Conservation (phyloP, 1,140 invertebrate species). For the Piezodorus guildinii region DNA sequence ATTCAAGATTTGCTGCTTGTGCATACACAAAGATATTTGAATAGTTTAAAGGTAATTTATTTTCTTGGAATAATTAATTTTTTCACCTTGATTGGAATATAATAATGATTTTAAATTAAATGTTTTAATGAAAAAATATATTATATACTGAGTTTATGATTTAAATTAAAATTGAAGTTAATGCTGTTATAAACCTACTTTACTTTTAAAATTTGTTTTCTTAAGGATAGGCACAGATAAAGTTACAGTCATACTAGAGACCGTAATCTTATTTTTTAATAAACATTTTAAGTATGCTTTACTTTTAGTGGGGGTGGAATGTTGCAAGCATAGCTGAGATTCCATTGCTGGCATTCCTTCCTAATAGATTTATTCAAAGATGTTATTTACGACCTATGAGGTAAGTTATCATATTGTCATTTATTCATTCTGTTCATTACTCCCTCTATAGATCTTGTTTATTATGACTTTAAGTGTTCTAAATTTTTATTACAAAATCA, state of each 20-base stretch:
- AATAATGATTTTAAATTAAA: too few species aligned
- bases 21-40: conserved; percentile 59
- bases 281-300: conserved; percentile 11
- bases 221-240: too few species aligned
- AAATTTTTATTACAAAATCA: too few species aligned
- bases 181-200: not conserved
- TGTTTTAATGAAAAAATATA: conserved; percentile 16
- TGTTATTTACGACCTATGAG: conserved; percentile 64
- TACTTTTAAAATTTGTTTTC: not conserved
- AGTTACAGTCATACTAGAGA: too few species aligned
- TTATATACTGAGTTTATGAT: conserved; percentile 18
- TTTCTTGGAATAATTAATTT: too few species aligned
- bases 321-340: conserved; percentile 71
- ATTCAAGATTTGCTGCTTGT: conserved; percentile 56
- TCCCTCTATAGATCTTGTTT: too few species aligned
- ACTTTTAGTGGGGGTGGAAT: conserved; percentile 57
- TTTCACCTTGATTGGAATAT: too few species aligned
- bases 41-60: conserved; percentile 45
- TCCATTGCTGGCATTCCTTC: conserved; percentile 55
- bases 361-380: conserved; percentile 63
- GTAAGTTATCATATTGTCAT: conserved; percentile 30
- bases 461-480: too few species aligned
- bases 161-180: not conserved
- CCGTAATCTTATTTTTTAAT: too few species aligned
- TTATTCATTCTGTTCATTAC: too few species aligned